Evolutionary conservation across 1,140 invertebrate species (phyloP), one percentile per base, ranked within the genome.

Genomic region (Carcinoscorpius rotundicauda): DNA sequence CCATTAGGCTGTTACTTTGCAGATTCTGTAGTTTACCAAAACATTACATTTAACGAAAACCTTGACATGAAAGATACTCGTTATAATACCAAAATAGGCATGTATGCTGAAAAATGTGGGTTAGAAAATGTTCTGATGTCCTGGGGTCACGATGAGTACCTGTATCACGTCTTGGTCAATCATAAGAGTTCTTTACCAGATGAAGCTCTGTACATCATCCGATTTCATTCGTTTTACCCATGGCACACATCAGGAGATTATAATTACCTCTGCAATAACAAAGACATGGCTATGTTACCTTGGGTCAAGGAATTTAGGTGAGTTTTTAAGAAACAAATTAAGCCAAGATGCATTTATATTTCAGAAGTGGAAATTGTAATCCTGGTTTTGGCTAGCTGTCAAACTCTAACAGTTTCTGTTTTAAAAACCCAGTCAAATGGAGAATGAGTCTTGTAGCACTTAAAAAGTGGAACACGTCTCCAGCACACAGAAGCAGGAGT

Each of bases 111-210:
- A 6, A 84, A 91, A 69, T 96, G 92, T 76, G 95, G 96, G 0
- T 75, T 98, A 11, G 83, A 91, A 9, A 91, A 95, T 64, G 75
- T 98, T 5, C 74, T 85, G 10, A 90, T 98, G 86, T 96, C 93
- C 6, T 98, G 95, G 95, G 94, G 95, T 0, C 96, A 98, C 75
- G 95, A 98, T 77, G 93, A 96, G 76, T 96, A 95, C 75, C 76
- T 97, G 69, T 96, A 93, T 77, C 78, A 82, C 65, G 85, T 94
- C 49, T 80, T 98, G 4, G 81, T 83, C 60, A 75, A 79, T 65
- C 90, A 96, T 74, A 87, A 87, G 8, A 78, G 84, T 51, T 89
- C 82, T 67, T 76, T 98, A 55, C 95, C 95, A 0, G 83, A 91
- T 65, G 80, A 91, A 75, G 91, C 83, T 5, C 76, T 94, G 1